phyloP scores from a whole-genome alignment of 2,797 vertebrate species.

The Sandelia bainsii region DNA sequence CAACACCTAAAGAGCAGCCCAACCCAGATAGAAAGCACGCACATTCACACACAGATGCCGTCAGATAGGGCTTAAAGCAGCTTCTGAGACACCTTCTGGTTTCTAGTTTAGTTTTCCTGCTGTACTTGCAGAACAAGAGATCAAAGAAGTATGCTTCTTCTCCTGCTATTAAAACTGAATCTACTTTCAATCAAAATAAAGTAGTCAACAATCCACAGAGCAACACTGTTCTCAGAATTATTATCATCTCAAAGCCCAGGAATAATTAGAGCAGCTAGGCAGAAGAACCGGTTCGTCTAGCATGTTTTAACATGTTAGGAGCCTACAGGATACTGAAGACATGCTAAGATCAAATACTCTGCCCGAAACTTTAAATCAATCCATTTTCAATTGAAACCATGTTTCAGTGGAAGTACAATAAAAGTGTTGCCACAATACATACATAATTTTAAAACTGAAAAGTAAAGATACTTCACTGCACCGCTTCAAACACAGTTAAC shows the following conservation, averaged over 20 bases:
- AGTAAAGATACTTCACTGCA: not conserved
- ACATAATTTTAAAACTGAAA: not conserved
- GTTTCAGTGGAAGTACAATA: not conserved
- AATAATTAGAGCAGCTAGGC: slow-evolving; percentile 44
- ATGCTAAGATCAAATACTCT: slow-evolving; percentile 39
- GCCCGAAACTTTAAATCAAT: slow-evolving; percentile 19
- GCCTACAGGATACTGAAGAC: slow-evolving; percentile 41
- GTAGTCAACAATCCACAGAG: slow-evolving; percentile 5
- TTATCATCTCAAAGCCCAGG: slow-evolving; percentile 49
- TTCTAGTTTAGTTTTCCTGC: slow-evolving; percentile 19
- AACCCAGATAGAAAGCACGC: slow-evolving; percentile 25
- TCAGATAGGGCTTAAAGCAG: not conserved
- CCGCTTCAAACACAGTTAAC: slow-evolving; percentile 1
- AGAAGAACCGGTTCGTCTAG: slow-evolving; percentile 78
- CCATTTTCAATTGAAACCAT: not conserved
- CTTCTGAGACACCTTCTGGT: not conserved
- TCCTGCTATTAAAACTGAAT: not conserved
- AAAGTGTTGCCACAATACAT: not conserved
- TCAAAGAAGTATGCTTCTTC: slow-evolving; percentile 7
- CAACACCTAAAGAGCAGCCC: slow-evolving; percentile 56
- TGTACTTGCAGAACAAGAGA: slow-evolving; percentile 5
- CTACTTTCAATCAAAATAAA: slow-evolving; percentile 33
- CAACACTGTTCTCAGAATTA: slow-evolving; percentile 29
- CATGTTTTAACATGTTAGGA: slow-evolving; percentile 72
- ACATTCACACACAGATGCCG: slow-evolving; percentile 27